Conservation (phyloP, 2,113 vertebrate genomes). For the Antechinus flavipes region DNA sequence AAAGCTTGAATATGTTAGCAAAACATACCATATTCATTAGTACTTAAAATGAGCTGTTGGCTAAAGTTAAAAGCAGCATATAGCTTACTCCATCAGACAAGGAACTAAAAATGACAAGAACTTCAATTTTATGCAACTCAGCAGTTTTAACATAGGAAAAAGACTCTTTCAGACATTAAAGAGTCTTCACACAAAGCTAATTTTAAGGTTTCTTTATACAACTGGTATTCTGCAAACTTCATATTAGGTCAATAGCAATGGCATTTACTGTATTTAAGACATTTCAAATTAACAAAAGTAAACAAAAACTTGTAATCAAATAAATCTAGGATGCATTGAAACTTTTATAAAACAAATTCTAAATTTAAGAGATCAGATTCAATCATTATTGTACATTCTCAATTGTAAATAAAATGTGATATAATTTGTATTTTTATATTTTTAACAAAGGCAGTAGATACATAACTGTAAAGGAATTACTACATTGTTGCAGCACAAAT, state of each 20-base stretch:
- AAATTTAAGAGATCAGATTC: conserved; percentile 52
- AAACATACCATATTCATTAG: background rate
- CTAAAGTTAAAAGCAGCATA: background rate
- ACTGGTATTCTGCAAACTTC: conserved; percentile 66
- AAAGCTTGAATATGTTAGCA: background rate
- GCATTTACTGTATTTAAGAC: conserved; percentile 62
- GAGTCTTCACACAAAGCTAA: conserved; percentile 70
- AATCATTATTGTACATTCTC: conserved; percentile 60
- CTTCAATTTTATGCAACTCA: background rate
- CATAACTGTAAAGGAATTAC: conserved; percentile 55
- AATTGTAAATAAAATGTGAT: conserved; percentile 23
- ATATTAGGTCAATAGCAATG: conserved; percentile 56
- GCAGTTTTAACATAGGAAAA: background rate
- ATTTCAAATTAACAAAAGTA: conserved; percentile 63
- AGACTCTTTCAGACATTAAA: conserved; percentile 55
- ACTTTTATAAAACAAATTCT: conserved; percentile 60
- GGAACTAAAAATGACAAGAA: background rate
- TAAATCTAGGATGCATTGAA: conserved; percentile 60
- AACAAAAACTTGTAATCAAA: conserved; percentile 50
- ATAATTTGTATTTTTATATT: conserved; percentile 40
- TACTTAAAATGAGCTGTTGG: background rate
- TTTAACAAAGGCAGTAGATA: conserved; percentile 61
- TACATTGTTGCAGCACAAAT: conserved; percentile 57
- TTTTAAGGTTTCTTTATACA: conserved; percentile 72
- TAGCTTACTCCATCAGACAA: background rate